phyloP scores from a whole-genome alignment of 2,113 vertebrate genomes.

The Vimba vimba region DNA sequence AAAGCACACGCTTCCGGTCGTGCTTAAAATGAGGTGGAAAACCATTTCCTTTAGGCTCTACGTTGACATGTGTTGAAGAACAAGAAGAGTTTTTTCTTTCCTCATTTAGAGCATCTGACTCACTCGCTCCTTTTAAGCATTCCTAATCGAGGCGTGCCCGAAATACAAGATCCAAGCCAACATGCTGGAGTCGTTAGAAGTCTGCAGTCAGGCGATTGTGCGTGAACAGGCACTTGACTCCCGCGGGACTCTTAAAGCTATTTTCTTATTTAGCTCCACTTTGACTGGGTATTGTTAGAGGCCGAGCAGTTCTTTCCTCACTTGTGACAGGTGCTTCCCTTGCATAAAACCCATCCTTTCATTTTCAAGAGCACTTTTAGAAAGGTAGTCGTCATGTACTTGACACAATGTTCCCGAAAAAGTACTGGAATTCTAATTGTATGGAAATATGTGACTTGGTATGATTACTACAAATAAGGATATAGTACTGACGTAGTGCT shows the following conservation, averaged over 20 bases:
- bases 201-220: conserved; percentile 46
- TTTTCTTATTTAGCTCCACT: conserved; percentile 75
- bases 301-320: conserved; percentile 72
- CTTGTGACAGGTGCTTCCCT: conserved; percentile 81
- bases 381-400: conserved; percentile 23
- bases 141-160: conserved; percentile 27
- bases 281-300: conserved; percentile 67
- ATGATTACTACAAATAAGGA: background rate
- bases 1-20: conserved; percentile 53
- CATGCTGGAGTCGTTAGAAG: conserved; percentile 22
- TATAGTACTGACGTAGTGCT: background rate
- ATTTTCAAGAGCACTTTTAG: conserved; percentile 34
- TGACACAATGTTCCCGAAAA: conserved; percentile 36
- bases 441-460: background rate
- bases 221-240: conserved; percentile 64
- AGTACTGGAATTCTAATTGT: conserved; percentile 18
- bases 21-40: conserved; percentile 18
- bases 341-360: conserved; percentile 66
- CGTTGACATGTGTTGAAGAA: background rate
- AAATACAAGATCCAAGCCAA: conserved; percentile 24
- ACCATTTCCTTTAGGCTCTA: conserved; percentile 8
- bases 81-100: background rate
- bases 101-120: conserved; percentile 50
- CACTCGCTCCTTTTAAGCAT: conserved; percentile 24
- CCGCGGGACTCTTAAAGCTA: conserved; percentile 70